phyloP scores from a whole-genome alignment of 1,140 invertebrate species.

The Trichonephila inaurata region DNA sequence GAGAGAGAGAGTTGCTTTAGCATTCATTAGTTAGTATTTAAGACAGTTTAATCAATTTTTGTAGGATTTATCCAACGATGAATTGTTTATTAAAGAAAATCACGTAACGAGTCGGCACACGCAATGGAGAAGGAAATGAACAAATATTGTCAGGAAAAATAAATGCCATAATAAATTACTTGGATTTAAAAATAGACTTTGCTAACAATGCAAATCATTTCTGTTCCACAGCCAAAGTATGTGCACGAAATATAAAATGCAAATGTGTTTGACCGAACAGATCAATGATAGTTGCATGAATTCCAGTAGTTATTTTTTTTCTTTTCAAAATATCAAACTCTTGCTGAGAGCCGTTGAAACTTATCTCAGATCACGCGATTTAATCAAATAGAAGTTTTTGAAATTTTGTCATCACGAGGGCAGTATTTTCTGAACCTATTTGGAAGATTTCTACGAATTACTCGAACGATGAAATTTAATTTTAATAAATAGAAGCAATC shows the following conservation, averaged over 20 bases:
- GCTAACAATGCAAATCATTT: not conserved
- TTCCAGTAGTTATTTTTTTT: not conserved
- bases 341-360: not conserved
- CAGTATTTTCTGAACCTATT: no score
- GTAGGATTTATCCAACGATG: not conserved
- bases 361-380: not conserved
- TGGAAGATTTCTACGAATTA: no score
- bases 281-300: not conserved
- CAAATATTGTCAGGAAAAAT: not conserved
- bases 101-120: not conserved
- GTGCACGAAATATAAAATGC: not conserved
- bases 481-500: no score
- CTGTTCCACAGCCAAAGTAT: not conserved
- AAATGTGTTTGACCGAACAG: not conserved
- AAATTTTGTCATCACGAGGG: no score
- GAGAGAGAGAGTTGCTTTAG: no score
- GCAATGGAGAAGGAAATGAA: not conserved
- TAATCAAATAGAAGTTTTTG: not conserved
- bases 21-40: not conserved
- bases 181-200: not conserved
- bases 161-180: not conserved
- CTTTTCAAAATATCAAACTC: not conserved
- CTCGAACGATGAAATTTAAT: no score
- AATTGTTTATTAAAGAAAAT: not conserved
- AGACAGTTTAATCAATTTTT: not conserved